Conservation (phyloP, 2,888 invertebrate genomes). For the Apodemia zela region DNA sequence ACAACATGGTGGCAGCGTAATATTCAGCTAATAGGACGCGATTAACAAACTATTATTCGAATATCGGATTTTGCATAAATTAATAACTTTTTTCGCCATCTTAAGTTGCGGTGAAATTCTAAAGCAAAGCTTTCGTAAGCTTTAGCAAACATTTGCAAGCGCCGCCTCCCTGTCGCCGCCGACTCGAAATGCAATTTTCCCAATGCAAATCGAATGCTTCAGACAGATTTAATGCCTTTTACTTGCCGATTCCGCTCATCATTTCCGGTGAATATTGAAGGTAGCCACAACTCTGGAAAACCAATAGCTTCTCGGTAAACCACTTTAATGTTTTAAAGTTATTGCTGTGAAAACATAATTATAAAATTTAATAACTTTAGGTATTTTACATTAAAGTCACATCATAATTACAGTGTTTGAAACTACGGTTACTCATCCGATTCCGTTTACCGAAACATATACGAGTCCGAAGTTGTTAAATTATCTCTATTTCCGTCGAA, state of each 20-base stretch:
- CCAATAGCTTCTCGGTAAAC: slow-evolving; percentile 30
- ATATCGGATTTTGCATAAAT: neutral
- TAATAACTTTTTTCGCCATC: slow-evolving; percentile 15
- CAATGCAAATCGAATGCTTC: slow-evolving; percentile 73
- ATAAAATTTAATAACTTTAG: slow-evolving; percentile 1
- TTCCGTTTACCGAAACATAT: too few relatives aligned
- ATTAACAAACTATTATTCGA: too few relatives aligned
- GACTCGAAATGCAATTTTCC: slow-evolving; percentile 73
- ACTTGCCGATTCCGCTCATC: slow-evolving; percentile 67
- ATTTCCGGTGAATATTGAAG: slow-evolving; percentile 58
- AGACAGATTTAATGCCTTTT: slow-evolving; percentile 76
- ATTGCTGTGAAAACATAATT: slow-evolving; percentile 8
- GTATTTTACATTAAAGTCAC: too few relatives aligned
- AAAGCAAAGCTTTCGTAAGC: slow-evolving; percentile 54
- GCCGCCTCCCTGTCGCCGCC: slow-evolving; percentile 56
- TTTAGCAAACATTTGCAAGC: slow-evolving; percentile 60
- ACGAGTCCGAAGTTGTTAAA: too few relatives aligned
- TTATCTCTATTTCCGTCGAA: too few relatives aligned
- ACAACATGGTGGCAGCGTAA: too few relatives aligned
- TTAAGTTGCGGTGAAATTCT: slow-evolving; percentile 38
- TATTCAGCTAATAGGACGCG: too few relatives aligned
- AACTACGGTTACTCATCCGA: too few relatives aligned
- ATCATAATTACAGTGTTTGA: too few relatives aligned
- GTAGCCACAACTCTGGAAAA: slow-evolving; percentile 41
- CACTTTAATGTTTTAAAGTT: slow-evolving; percentile 14